A percentile compares a stretch with the other conserved stretches of the same genome.
phyloP scores from a whole-genome alignment of 2,888 invertebrate genomes.

The Lepidonotus clava region DNA sequence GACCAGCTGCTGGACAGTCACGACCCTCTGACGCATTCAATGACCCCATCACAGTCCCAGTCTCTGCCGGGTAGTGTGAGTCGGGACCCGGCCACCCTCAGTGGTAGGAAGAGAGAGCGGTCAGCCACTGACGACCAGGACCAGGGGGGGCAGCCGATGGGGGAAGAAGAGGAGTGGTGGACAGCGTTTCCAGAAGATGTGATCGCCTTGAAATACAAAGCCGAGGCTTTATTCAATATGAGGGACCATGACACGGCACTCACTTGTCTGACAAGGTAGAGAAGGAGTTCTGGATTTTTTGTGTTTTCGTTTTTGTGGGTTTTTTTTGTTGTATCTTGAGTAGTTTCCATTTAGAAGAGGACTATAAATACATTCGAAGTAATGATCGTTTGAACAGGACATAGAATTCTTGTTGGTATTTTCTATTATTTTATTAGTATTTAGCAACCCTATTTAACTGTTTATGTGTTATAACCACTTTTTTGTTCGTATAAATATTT shows the following conservation, averaged over 20 bases:
- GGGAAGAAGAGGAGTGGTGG: not conserved
- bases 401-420: no score
- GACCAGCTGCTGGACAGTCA: conserved; percentile 5
- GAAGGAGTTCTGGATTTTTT: no score
- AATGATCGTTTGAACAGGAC: no score
- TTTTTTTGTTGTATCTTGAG: no score
- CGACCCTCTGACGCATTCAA: not conserved
- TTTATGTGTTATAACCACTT: no score
- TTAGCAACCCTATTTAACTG: no score
- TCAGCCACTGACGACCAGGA: not conserved
- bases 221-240: not conserved
- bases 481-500: no score
- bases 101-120: not conserved
- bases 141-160: not conserved
- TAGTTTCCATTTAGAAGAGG: no score
- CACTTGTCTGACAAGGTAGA: not conserved
- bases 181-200: not conserved
- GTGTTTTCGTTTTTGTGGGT: no score
- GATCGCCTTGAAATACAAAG: conserved; percentile 27
- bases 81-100: not conserved
- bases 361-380: no score
- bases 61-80: not conserved
- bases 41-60: not conserved
- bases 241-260: not conserved
- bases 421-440: no score